These are phyloP conservation scores for Diplodus puntazzo DNA, from an alignment of 2,797 vertebrate genomes.

Conservation along the genomic window DNA sequence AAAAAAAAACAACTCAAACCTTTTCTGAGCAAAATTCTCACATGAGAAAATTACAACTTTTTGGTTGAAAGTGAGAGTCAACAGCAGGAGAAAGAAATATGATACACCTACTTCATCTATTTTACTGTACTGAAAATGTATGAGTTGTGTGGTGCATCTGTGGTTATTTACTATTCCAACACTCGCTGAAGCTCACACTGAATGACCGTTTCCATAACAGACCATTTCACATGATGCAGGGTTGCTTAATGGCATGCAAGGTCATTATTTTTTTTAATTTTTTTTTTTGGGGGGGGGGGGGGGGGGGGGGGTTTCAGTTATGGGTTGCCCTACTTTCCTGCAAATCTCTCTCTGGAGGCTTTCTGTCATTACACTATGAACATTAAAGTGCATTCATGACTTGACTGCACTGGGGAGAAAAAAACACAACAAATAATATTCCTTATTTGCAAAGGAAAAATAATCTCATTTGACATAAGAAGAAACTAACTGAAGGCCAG, in stretches of 20 bases:
- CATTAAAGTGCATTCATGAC: slow-evolving; percentile 44
- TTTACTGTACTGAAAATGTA: not conserved
- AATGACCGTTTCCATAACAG: slow-evolving; percentile 35
- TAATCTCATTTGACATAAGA: slow-evolving; percentile 28
- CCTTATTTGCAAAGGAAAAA: slow-evolving; percentile 24
- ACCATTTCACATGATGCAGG: slow-evolving; percentile 22
- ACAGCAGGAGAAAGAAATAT: not conserved
- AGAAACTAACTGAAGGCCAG: slow-evolving; percentile 41
- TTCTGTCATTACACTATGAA: slow-evolving; percentile 54
- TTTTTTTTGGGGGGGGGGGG: not conserved
- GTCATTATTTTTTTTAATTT: slow-evolving; percentile 5
- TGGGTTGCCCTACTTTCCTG: slow-evolving; percentile 52
- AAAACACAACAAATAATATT: slow-evolving; percentile 36
- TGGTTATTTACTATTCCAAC: slow-evolving; percentile 15
- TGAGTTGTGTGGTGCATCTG: not conserved
- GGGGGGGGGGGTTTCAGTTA: too few species aligned
- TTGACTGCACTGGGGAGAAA: slow-evolving; percentile 22
- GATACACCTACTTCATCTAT: not conserved
- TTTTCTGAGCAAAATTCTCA: not conserved
- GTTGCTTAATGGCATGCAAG: slow-evolving; percentile 38
- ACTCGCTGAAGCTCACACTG: slow-evolving; percentile 12
- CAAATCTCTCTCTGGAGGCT: slow-evolving; percentile 59
- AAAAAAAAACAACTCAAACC: not conserved
- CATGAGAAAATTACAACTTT: slow-evolving; percentile 5
- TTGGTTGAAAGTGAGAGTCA: not conserved